These are phyloP conservation scores for Gandaritis pyraliata DNA, from an alignment of 2,888 invertebrate species.

Conservation along the genomic window DNA sequence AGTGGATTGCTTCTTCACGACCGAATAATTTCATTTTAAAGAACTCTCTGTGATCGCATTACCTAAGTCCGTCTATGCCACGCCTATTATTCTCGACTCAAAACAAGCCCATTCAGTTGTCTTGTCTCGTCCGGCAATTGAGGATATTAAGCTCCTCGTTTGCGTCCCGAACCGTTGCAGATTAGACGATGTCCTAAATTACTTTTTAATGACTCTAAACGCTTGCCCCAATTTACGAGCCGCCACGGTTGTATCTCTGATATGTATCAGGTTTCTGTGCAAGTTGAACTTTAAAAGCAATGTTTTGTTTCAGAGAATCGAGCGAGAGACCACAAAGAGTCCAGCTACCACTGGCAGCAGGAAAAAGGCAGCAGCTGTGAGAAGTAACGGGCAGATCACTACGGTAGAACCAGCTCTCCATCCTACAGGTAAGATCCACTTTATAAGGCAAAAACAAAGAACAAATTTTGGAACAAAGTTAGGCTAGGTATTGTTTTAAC, in stretches of 20 bases:
- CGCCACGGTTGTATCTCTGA: slow-evolving; percentile 40
- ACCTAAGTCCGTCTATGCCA: slow-evolving; percentile 49
- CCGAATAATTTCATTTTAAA: slow-evolving; percentile 71
- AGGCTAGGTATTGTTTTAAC: no score
- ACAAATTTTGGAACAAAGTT: no score
- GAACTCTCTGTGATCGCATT: slow-evolving; percentile 62
- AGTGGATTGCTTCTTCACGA: slow-evolving; percentile 78
- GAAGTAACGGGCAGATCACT: slow-evolving; percentile 75
- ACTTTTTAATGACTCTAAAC: slow-evolving; percentile 64
- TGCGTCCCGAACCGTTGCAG: slow-evolving; percentile 43
- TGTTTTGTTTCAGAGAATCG: slow-evolving; percentile 70
- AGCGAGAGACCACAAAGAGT: slow-evolving; percentile 75
- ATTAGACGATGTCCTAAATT: slow-evolving; percentile 65
- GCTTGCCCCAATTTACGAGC: slow-evolving; percentile 48
- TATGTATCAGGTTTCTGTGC: slow-evolving; percentile 30
- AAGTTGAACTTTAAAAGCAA: slow-evolving; percentile 26
- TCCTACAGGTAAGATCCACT: slow-evolving; percentile 58
- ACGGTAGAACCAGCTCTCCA: slow-evolving; percentile 65
- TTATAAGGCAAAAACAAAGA: slow-evolving; percentile 1
- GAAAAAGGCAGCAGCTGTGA: slow-evolving; percentile 70
- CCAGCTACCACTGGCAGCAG: slow-evolving; percentile 76
- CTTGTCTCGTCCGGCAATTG: slow-evolving; percentile 45
- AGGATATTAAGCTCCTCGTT: slow-evolving; percentile 39
- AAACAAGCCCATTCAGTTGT: slow-evolving; percentile 40
- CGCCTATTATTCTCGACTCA: slow-evolving; percentile 41